A percentile compares a stretch with the other conserved stretches of the same genome.
Conservation (phyloP, 1,140 invertebrate species). For the Drosophila virilis region DNA sequence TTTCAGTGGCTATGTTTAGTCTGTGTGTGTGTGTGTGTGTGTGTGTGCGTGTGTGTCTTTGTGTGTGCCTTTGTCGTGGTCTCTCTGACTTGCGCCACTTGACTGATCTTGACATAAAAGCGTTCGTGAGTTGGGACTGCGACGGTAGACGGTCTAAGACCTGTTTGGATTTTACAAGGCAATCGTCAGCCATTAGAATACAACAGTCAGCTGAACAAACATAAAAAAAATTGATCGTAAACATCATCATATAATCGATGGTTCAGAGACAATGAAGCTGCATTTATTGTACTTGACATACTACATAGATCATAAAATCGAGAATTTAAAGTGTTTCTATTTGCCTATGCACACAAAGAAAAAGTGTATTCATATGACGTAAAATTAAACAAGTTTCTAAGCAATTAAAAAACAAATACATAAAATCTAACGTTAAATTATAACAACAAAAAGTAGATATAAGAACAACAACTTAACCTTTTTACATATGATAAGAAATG, state of each 20-base stretch:
- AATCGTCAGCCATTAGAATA: not conserved
- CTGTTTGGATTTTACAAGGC: conserved; percentile 18
- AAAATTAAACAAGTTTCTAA: no score
- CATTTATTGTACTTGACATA: conserved; percentile 10
- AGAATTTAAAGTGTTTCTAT: no score
- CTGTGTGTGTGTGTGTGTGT: conserved; percentile 8
- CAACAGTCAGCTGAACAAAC: conserved; percentile 28
- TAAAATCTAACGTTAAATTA: no score
- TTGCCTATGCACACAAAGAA: no score
- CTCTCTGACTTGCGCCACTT: conserved; percentile 20
- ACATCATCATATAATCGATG: conserved; percentile 5
- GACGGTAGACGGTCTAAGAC: not conserved
- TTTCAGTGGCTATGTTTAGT: not conserved
- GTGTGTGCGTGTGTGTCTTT: conserved; percentile 16
- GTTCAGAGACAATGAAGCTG: conserved; percentile 16
- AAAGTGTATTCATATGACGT: no score
- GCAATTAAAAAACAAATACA: no score
- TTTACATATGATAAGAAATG: no score
- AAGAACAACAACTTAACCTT: no score
- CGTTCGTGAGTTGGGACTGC: conserved; percentile 10
- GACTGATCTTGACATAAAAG: conserved; percentile 74
- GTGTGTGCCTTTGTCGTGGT: conserved; percentile 34
- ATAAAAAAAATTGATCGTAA: conserved; percentile 19
- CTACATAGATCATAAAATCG: not conserved
- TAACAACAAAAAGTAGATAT: no score